Conservation (phyloP, 2,113 vertebrate species). For the Otolemur garnettii region DNA sequence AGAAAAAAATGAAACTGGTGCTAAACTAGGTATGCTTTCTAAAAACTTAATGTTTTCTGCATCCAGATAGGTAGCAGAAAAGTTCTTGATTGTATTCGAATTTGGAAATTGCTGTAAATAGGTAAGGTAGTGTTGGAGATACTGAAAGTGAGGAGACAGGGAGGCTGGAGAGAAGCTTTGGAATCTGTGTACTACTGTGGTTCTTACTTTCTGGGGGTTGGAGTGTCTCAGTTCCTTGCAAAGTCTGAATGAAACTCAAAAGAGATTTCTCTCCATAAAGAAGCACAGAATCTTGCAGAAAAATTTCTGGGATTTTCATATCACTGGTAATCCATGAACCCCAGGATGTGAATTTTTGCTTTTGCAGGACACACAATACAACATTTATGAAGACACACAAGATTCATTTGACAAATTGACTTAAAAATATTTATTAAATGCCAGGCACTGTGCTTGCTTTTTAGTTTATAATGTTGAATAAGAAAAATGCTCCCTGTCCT, state of each 20-base stretch:
- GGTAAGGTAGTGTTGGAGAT: not conserved
- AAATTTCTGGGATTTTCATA: not conserved
- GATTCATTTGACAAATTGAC: not conserved
- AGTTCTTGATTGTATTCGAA: not conserved
- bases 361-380: not conserved
- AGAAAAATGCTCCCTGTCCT: not conserved
- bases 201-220: not conserved
- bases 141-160: not conserved
- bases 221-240: not conserved
- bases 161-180: not conserved
- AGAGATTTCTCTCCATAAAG: not conserved
- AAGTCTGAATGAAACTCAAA: not conserved
- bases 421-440: not conserved
- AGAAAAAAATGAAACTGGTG: not conserved
- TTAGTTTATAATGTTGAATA: conserved; percentile 3
- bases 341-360: conserved; percentile 3
- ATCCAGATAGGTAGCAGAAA: not conserved
- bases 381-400: not conserved
- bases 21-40: not conserved
- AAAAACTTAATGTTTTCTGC: not conserved
- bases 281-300: not conserved
- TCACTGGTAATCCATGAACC: not conserved
- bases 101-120: not conserved
- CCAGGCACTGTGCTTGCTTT: not conserved
- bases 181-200: not conserved